Conservation (phyloP, 1,140 invertebrate genomes). For the Druon quercuslanigerum region DNA sequence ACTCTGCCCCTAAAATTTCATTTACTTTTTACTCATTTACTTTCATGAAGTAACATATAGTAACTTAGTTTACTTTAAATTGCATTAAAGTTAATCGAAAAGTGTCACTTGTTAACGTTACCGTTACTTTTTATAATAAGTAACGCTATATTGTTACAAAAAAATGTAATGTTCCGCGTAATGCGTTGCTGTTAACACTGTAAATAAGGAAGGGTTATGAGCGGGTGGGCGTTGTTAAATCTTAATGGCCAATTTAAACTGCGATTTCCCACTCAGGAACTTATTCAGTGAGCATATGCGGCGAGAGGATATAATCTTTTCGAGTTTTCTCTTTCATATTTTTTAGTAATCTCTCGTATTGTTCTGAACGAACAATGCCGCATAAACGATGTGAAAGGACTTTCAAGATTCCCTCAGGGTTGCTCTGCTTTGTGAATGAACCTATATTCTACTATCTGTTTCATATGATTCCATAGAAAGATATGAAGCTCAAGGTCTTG, state of each 20-base stretch:
- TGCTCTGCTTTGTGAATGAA: not conserved
- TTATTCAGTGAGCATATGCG: not conserved
- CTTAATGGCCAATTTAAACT: not conserved
- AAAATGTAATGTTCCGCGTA: too few relatives aligned
- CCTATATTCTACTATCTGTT: conserved; percentile 6
- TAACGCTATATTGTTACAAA: too few relatives aligned
- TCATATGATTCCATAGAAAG: conserved; percentile 12
- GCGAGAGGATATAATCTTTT: not conserved
- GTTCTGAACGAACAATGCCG: conserved; percentile 7
- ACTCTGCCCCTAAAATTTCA: too few relatives aligned
- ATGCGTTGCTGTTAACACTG: too few relatives aligned
- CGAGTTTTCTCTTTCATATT: not conserved
- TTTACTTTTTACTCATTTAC: too few relatives aligned
- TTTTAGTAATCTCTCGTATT: conserved; percentile 21
- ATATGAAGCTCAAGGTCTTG: conserved; percentile 25
- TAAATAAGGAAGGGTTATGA: too few relatives aligned
- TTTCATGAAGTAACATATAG: too few relatives aligned
- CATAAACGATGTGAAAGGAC: conserved; percentile 11
- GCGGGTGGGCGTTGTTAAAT: not conserved
- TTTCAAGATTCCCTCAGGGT: conserved; percentile 11
- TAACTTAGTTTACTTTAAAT: too few relatives aligned
- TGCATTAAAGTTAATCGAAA: too few relatives aligned
- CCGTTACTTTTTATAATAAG: too few relatives aligned
- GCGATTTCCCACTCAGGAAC: not conserved
- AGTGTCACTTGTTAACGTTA: too few relatives aligned